Percentiles rank a stretch among this genome's conserved stretches.
phyloP scores from a whole-genome alignment of 2,888 invertebrate species.

The Epinotia nisella region DNA sequence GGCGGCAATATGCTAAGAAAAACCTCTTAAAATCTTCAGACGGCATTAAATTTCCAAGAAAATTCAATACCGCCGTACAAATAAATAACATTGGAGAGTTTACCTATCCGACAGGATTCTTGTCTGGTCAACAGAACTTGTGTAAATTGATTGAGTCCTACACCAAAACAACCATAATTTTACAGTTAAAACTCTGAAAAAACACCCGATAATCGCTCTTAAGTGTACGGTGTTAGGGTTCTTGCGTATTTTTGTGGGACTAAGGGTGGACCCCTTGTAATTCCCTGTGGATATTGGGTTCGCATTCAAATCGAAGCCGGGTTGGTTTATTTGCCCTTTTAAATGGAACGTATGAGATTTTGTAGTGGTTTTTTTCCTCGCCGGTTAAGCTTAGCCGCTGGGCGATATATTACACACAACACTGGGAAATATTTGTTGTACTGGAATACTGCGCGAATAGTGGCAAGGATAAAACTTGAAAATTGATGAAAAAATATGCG shows the following conservation, averaged over 20 bases:
- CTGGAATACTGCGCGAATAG: background rate
- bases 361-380: conserved; percentile 48
- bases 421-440: background rate
- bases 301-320: conserved; percentile 68
- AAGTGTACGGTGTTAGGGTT: conserved; percentile 46
- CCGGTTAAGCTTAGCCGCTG: conserved; percentile 23
- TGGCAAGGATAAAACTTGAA: background rate
- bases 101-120: conserved; percentile 54
- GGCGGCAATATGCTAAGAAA: background rate
- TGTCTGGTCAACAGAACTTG: conserved; percentile 72
- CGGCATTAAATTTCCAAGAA: conserved; percentile 25
- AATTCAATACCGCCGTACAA: conserved; percentile 30
- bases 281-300: conserved; percentile 62
- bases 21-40: background rate
- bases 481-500: too few species aligned
- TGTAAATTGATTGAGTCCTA: conserved; percentile 73
- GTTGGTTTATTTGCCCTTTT: conserved; percentile 68
- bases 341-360: conserved; percentile 52
- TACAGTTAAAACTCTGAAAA: conserved; percentile 15
- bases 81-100: conserved; percentile 36
- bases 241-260: conserved; percentile 20
- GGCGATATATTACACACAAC: conserved; percentile 3
- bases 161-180: conserved; percentile 50
- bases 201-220: conserved; percentile 52
- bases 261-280: conserved; percentile 56